Percentiles rank a stretch among this genome's conserved stretches.
phyloP scores from a whole-genome alignment of 2,888 invertebrate species.

The Charanyca ferruginea region DNA sequence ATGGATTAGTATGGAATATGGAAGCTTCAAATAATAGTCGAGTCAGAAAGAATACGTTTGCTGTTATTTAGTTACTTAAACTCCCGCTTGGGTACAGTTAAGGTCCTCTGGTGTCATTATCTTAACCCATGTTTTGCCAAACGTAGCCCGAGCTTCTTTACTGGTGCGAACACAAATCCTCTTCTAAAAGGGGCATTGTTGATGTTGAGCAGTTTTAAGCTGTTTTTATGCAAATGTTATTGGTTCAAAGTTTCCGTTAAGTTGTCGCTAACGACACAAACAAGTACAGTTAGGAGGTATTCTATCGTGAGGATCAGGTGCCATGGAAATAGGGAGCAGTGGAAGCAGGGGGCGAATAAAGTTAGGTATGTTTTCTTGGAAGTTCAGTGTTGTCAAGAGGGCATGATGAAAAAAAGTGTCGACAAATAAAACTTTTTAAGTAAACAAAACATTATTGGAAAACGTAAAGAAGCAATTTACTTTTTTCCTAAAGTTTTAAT shows the following conservation, averaged over 20 bases:
- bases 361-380: slow-evolving; percentile 22
- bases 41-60: too few relatives aligned
- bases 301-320: slow-evolving; percentile 34
- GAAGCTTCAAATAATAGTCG: too few relatives aligned
- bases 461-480: background rate
- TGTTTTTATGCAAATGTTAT: slow-evolving; percentile 69
- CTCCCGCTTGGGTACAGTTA: too few relatives aligned
- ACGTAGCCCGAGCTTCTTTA: slow-evolving; percentile 6
- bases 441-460: too few relatives aligned
- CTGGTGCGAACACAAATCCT: slow-evolving; percentile 24
- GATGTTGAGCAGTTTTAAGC: slow-evolving; percentile 56
- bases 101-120: too few relatives aligned
- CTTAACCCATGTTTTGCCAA: too few relatives aligned
- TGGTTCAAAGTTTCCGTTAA: slow-evolving; percentile 59
- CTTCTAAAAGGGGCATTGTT: slow-evolving; percentile 39
- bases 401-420: slow-evolving; percentile 10
- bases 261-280: too few relatives aligned
- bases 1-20: too few relatives aligned
- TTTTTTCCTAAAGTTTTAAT: too few relatives aligned
- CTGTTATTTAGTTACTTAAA: too few relatives aligned
- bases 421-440: slow-evolving; percentile 17
- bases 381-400: slow-evolving; percentile 21
- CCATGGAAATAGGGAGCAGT: slow-evolving; percentile 3
- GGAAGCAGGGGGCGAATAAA: slow-evolving; percentile 18
- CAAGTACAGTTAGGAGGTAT: slow-evolving; percentile 37